Conservation (phyloP, 2,797 vertebrate genomes). For the Halcyon leucocephala region DNA sequence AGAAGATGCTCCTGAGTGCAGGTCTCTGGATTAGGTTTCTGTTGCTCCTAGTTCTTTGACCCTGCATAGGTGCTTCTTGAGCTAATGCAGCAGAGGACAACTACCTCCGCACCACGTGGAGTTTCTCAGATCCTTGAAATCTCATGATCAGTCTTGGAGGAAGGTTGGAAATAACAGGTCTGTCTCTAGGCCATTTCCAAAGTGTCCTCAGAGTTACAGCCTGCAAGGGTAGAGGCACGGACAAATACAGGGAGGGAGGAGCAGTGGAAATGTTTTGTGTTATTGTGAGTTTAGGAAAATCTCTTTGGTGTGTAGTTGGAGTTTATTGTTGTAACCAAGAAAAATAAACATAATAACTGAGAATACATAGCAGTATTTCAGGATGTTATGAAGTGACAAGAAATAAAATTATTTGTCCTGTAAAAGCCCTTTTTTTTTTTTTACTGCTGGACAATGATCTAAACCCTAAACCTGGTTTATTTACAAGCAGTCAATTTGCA, state of each 20-base stretch:
- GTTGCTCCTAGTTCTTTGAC: neutral
- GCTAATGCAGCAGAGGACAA: neutral
- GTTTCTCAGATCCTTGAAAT: neutral
- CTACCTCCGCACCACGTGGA: neutral
- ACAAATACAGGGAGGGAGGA: neutral
- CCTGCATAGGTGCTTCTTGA: neutral
- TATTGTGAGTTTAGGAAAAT: neutral
- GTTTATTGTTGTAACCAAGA: slow-evolving; percentile 28
- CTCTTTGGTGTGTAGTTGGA: slow-evolving; percentile 20
- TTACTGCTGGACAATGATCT: neutral
- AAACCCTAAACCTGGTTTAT: neutral
- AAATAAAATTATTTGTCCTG: neutral
- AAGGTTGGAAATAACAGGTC: neutral
- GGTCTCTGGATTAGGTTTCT: neutral
- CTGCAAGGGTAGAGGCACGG: neutral
- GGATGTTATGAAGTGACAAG: slow-evolving; percentile 1
- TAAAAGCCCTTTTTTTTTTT: neutral
- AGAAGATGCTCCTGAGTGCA: neutral
- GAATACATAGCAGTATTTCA: slow-evolving; percentile 22
- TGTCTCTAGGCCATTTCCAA: neutral
- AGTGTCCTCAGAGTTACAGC: neutral
- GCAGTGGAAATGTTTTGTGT: neutral
- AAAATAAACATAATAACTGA: slow-evolving; percentile 10
- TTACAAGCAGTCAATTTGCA: slow-evolving; percentile 16
- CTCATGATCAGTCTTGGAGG: neutral